Conservation (phyloP, 2,797 vertebrate genomes). For the Brachyalestes nurse region DNA sequence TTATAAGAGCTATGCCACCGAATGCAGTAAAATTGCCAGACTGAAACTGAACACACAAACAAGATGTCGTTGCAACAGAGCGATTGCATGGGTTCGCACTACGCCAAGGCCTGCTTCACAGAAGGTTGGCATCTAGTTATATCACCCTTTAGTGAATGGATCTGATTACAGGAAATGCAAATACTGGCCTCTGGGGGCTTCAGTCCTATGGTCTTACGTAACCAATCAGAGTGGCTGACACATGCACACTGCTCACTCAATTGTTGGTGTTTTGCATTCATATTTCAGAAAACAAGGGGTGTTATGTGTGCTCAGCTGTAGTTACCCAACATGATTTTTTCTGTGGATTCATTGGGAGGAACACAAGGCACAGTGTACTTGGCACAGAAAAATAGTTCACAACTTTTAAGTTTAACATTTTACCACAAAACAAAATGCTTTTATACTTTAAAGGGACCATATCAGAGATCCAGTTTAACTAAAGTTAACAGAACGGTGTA, state of each 20-base stretch:
- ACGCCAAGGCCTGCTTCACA: slow-evolving; percentile 58
- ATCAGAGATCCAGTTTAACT: too few relatives aligned
- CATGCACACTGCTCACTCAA: slow-evolving; percentile 63
- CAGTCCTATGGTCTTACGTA: slow-evolving; percentile 68
- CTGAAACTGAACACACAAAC: slow-evolving; percentile 35
- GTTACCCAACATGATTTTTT: slow-evolving; percentile 18
- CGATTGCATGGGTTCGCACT: slow-evolving; percentile 12
- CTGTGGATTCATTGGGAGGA: slow-evolving; percentile 14
- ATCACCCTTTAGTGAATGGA: slow-evolving; percentile 81
- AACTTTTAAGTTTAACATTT: too few relatives aligned
- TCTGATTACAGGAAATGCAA: slow-evolving; percentile 85
- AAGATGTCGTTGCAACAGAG: slow-evolving; percentile 31
- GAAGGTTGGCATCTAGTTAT: slow-evolving; percentile 79
- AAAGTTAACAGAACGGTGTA: too few relatives aligned
- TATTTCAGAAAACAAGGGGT: slow-evolving; percentile 62
- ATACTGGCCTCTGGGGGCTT: slow-evolving; percentile 71
- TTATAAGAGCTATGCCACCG: slow-evolving; percentile 1
- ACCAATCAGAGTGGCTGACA: slow-evolving; percentile 72
- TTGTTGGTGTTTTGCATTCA: slow-evolving; percentile 71
- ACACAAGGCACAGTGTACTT: not conserved
- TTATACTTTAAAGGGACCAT: too few relatives aligned
- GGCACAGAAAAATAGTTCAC: not conserved
- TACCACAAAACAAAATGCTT: too few relatives aligned
- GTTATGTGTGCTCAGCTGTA: slow-evolving; percentile 38
- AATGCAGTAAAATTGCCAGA: slow-evolving; percentile 29